Evolutionary conservation across 1,140 invertebrate genomes (phyloP), one percentile per base, ranked within the genome.

Genomic region (Berghia stephanieae): DNA sequence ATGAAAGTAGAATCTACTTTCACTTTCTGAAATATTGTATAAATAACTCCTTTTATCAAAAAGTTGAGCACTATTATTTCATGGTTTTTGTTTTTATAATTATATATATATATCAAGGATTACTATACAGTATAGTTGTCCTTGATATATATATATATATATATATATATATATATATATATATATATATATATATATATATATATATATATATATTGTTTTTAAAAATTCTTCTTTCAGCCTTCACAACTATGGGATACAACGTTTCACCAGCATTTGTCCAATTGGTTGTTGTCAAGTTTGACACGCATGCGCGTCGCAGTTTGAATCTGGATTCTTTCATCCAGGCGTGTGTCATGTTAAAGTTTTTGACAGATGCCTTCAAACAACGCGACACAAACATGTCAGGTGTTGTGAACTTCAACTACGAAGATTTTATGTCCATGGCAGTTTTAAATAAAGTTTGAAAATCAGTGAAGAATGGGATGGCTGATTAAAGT

Each of bases 221-320:
- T 71, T 36, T 69, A 21, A 18, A 40, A 57, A 75, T 77, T 69
- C 68, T 79, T 74, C 36, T 83, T 83, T 84, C 91, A 93, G 95
- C 95, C 31, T 92, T 96, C 42, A 90, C 92, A 36, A 93, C 95
- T 90, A 96, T 97, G 95, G 96, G 95, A n/a, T 97, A 95, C 84
- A 91, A 93, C 55, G 93, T 97, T 77, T 92, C 93, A 34, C 92
- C 93, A 6, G 93, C 95, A 43, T 96, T 96, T 85, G 92, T 94
- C 18, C 91, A 92, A 70, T 93, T 93, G 79, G 87, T 96, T 66
- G 90, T 94, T 10, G 92, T 91, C 81, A 93, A 94, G 88, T 93
- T 92, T 85, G 87, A 89, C 85, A 92, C 94, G 1, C 87, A 90
- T 81, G 88, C 89, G 40, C 84, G 80, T 60, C 81, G 85, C 67